Evolutionary conservation across 2,797 vertebrate genomes (phyloP), one percentile per base, ranked within the genome.

Genomic region (Scomberomorus guttatus): DNA sequence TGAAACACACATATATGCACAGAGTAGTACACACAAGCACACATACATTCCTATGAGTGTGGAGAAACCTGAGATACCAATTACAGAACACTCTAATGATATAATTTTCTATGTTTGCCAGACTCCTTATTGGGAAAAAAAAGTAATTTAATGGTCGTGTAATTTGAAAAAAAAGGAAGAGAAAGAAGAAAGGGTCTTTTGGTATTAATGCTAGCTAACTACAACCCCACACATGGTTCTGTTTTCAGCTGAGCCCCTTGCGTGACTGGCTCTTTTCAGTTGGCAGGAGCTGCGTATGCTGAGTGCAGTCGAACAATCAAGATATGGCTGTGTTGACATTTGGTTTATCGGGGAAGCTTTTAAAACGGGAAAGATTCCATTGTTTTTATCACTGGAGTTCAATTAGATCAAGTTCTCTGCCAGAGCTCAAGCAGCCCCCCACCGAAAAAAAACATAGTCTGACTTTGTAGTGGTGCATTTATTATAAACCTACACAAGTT

Each of bases 191-290:
- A 88, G 73, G 51, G 71, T 87, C 85, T 90, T 91, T 91, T 89
- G 78, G 87, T 92, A 93, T 91, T 94, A 95, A 91, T 88, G 89
- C 81, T 84, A 85, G 84, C 86, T 88, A 92, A 91, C 88, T 89
- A 80, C 85, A 89, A 86, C 72, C 87, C 89, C 89, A 95, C 95
- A 96, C 90, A 95, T 95, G 95, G 93, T 95, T 95, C 91, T 95
- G 94, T 89, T 96, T 96, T 95, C 78, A 77, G 86, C 84, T 79
- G 86, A 93, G 91, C 91, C 89, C 93, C 84, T 93, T 90, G 93
- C 94, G 93, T 96, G 95, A 94, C 93, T 95, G 90, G 85, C 79
- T 94, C 89, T 82, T 85, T 90, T 90, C 85, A 82, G 88, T 76
- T 94, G 92, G 94, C 92, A 92, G 86, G 75, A 80, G 80, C 80